Conservation (phyloP, 2,888 invertebrate genomes). For the Drosophila siamana region DNA sequence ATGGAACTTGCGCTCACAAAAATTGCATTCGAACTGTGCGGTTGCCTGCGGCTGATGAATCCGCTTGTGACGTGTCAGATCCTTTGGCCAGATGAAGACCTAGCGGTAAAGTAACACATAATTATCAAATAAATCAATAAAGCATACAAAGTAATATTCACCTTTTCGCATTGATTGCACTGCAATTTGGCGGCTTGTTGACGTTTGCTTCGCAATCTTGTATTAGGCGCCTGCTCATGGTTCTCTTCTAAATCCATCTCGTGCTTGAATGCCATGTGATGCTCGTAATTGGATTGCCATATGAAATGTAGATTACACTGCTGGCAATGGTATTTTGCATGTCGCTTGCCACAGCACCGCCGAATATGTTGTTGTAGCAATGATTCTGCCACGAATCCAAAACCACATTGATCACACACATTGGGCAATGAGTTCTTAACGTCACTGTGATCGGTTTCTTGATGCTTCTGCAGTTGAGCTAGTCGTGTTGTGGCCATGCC, state of each 20-base stretch:
- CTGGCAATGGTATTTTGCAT: slow-evolving; percentile 70
- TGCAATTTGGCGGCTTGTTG: slow-evolving; percentile 85
- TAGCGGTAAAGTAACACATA: slow-evolving; percentile 2
- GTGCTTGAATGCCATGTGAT: slow-evolving; percentile 66
- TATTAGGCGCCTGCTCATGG: not conserved
- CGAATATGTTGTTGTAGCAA: slow-evolving; percentile 86
- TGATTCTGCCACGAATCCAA: slow-evolving; percentile 86
- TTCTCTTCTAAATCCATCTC: not conserved
- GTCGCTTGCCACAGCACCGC: slow-evolving; percentile 78
- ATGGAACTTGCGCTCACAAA: slow-evolving; percentile 87
- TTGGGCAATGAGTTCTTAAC: slow-evolving; percentile 83
- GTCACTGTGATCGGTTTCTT: slow-evolving; percentile 70
- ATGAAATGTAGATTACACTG: slow-evolving; percentile 79
- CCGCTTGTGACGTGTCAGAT: slow-evolving; percentile 88
- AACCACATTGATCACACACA: slow-evolving; percentile 86
- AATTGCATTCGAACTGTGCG: slow-evolving; percentile 87
- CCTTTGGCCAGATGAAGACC: slow-evolving; percentile 88
- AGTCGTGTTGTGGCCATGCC: slow-evolving; percentile 54
- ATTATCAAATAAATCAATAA: not conserved
- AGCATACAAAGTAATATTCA: not conserved
- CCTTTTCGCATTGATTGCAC: slow-evolving; percentile 88
- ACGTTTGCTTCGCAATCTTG: slow-evolving; percentile 64
- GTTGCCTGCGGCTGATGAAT: slow-evolving; percentile 86
- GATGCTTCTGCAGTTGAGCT: slow-evolving; percentile 74
- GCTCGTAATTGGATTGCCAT: slow-evolving; percentile 79